Base-by-base conservation (phyloP, 2,888 invertebrate species). In the Eristalis intricaria region DNA sequence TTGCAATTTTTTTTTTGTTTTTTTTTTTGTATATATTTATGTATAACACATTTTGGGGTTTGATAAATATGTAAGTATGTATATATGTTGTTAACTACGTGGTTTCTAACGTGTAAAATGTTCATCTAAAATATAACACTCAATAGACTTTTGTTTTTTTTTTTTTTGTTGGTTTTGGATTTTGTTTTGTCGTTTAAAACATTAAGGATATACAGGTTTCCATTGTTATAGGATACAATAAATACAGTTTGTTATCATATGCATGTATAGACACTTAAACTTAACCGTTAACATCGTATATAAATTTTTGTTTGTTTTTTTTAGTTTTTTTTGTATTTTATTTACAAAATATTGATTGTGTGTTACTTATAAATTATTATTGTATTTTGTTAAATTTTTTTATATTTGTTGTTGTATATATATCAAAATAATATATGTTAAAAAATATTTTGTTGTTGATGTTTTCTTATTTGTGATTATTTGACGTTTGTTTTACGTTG, bases 111-210 rank as follows among this genome's bases (percentile, higher is more conserved):
- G 74, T 82, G 86, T 86, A 82, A 86, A 86, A 85, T 73, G 60
- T 65, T 78, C 74, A 69, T 86, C 82, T 82, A 74, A 82, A 78
- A 82, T 82, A 78, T 82, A 82, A 86, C 85, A 86, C 81, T 77
- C 64, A 80, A 68, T 77, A 77, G 10, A 19, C 26, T 26, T 26
- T 26, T 26, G 26, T 26, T 26, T 26, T n/a, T 29, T 19, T n/a
- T 23, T n/a, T 66, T 50, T 32, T 70, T 11, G n/a, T 70, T 60
- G 63, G 22, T 56, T 35, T 64, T 74, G 8, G 58, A 11, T 60
- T 64, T 64, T 35, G 11, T 43, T 23, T 13, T 32, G 11, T 60
- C 23, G 63, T 38, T 40, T 65, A 22, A 11, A 65, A 32, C 50
- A 77, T 69, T 56, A 32, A 69, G 50, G 50, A 50, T 50, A 50